Conservation (phyloP, 2,797 vertebrate genomes). For the Tokudaia muenninki region DNA sequence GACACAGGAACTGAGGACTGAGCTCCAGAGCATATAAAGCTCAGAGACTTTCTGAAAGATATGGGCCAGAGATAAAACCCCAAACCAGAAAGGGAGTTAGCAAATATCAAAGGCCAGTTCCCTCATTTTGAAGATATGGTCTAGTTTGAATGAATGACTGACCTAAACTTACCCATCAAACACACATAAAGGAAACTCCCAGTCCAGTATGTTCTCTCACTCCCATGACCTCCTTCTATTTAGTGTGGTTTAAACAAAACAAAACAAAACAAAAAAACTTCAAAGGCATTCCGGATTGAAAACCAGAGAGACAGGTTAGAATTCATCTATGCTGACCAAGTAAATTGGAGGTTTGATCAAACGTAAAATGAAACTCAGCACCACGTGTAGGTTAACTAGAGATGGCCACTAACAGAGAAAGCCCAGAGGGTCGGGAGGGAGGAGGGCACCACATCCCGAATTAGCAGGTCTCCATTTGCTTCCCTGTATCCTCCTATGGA, state of each 20-base stretch:
- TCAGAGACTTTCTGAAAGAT: slow-evolving; percentile 42
- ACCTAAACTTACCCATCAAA: slow-evolving; percentile 19
- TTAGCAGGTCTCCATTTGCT: not conserved
- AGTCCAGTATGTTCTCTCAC: not conserved
- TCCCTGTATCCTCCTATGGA: not conserved
- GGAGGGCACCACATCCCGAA: not conserved
- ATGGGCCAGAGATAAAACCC: slow-evolving; percentile 21
- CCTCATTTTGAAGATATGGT: slow-evolving; percentile 28
- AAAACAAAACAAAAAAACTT: not conserved
- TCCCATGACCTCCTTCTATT: not conserved
- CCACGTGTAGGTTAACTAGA: not conserved
- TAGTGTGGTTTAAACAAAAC: slow-evolving; percentile 9
- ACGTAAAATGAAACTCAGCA: slow-evolving; percentile 22
- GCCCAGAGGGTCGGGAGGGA: not conserved
- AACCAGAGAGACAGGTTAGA: not conserved
- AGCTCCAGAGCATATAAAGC: not conserved
- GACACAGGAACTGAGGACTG: not conserved
- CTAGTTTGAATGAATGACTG: slow-evolving; percentile 16
- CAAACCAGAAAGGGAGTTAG: not conserved
- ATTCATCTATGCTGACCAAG: slow-evolving; percentile 30
- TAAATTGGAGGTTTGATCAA: slow-evolving; percentile 29
- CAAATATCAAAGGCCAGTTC: slow-evolving; percentile 18
- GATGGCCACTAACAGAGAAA: not conserved
- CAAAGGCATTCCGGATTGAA: not conserved
- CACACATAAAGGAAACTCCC: not conserved